Evolutionary conservation across 2,113 vertebrate genomes (phyloP).

Genomic region (Manacus vitellinus): DNA sequence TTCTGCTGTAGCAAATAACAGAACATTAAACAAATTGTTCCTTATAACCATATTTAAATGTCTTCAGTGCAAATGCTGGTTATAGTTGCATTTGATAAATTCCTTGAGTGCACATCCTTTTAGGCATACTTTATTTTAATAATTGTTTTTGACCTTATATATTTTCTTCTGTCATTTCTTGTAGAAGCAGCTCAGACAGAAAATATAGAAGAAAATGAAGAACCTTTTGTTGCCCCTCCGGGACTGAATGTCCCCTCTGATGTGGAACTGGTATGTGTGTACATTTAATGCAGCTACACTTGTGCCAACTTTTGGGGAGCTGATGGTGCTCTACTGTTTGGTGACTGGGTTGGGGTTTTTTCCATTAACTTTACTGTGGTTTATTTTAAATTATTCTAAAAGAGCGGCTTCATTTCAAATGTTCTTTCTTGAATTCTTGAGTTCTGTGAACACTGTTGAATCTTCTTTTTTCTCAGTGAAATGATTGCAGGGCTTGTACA

Average conservation of each 20-base stretch:
- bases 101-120: not conserved
- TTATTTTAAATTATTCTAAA: not conserved
- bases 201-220: constrained; percentile 86
- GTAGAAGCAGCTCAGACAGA: constrained; percentile 79
- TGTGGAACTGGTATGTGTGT: constrained; percentile 90
- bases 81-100: not conserved
- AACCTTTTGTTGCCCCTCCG: constrained; percentile 90
- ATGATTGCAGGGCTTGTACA: not conserved
- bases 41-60: not conserved
- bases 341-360: not conserved
- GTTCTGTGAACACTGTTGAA: not conserved
- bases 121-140: not conserved
- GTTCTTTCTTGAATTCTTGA: not conserved
- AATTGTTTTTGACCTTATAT: not conserved
- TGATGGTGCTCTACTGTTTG: not conserved
- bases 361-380: not conserved
- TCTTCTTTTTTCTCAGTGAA: not conserved
- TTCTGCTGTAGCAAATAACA: not conserved
- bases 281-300: not conserved
- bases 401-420: not conserved
- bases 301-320: not conserved
- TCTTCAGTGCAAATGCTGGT: not conserved
- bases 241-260: constrained; percentile 90
- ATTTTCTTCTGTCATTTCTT: constrained; percentile 12
- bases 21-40: not conserved